Evolutionary conservation across 2,113 vertebrate species (phyloP), one percentile per base, ranked within the genome.

Genomic region (Pipa parva): DNA sequence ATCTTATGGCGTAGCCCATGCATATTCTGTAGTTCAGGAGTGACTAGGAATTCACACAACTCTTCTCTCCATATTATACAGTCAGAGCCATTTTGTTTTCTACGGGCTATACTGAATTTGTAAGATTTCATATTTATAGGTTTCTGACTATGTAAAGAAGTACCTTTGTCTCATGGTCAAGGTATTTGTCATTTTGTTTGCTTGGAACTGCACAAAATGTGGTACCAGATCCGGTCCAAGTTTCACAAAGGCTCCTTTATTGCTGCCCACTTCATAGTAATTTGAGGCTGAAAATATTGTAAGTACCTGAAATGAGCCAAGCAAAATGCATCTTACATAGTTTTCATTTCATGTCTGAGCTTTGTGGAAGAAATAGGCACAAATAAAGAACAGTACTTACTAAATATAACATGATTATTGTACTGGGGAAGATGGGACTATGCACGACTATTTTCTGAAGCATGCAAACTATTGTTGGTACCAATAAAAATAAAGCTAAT

Each of bases 271-370:
- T 68, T 94, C 91, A 0, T 97, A 97, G 78, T 98, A 97, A 81
- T 97, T 98, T 2, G 95, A 98, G n/a, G 95, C 94, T 39, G 95
- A 97, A 83, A 98, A 98, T 74, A 98, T 91, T 15, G 95, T 97
- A 76, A 98, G 77, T 39, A 98, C 94, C 95, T 97, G 78, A 45
- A 59, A 1, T n/a, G n/a, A n/a, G n/a, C n/a, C n/a, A n/a, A n/a
- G n/a, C n/a, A n/a, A n/a, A n/a, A n/a, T n/a, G n/a, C n/a, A n/a
- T n/a, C n/a, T n/a, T n/a, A n/a, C n/a, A n/a, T n/a, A n/a, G n/a
- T n/a, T n/a, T n/a, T n/a, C n/a, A n/a, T n/a, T n/a, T n/a, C n/a
- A n/a, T n/a, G n/a, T n/a, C n/a, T n/a, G n/a, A n/a, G n/a, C n/a
- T n/a, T n/a, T n/a, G n/a, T n/a, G n/a, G n/a, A n/a, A n/a, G n/a